Evolutionary conservation across 2,888 invertebrate genomes (phyloP).

Genomic region (Meganola albula): DNA sequence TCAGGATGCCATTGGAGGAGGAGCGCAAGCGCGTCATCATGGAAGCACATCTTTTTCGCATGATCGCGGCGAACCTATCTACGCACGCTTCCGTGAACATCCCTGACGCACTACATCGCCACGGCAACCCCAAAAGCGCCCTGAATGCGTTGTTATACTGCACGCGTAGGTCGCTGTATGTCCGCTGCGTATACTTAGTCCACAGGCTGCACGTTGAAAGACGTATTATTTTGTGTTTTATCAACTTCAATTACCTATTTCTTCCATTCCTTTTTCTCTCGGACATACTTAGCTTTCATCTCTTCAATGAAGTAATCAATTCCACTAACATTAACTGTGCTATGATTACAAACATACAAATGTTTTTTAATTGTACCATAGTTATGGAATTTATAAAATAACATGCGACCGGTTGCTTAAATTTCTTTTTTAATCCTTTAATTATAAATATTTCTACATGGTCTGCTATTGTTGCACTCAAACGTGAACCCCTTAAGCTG

Average conservation of each 20-base stretch:
- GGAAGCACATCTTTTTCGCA: too few species aligned
- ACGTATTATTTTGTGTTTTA: constrained; percentile 1
- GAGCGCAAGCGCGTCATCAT: too few species aligned
- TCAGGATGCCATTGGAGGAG: too few species aligned
- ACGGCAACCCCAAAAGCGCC: too few species aligned
- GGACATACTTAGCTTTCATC: constrained; percentile 1
- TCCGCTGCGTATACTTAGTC: too few species aligned
- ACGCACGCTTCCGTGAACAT: too few species aligned
- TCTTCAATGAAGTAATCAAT: constrained; percentile 2
- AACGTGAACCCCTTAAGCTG: constrained; percentile 2
- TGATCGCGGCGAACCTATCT: too few species aligned
- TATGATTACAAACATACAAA: constrained; percentile 1
- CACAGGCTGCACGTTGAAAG: too few species aligned
- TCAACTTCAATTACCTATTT: constrained; percentile 1
- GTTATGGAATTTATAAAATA: constrained; percentile 14
- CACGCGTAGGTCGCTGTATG: too few species aligned
- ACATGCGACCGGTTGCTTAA: constrained; percentile 16
- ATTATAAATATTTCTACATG: constrained; percentile 14
- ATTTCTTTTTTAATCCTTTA: constrained; percentile 10
- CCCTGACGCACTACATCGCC: too few species aligned
- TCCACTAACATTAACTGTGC: constrained; percentile 1
- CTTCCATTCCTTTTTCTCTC: constrained; percentile 2
- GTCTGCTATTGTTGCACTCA: neutral
- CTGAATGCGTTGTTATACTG: too few species aligned
- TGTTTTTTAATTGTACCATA: constrained; percentile 1